A percentile compares a stretch with the other conserved stretches of the same genome.
These are phyloP conservation scores for Physella acuta DNA, from an alignment of 1,140 invertebrate species.

Conservation along the genomic window DNA sequence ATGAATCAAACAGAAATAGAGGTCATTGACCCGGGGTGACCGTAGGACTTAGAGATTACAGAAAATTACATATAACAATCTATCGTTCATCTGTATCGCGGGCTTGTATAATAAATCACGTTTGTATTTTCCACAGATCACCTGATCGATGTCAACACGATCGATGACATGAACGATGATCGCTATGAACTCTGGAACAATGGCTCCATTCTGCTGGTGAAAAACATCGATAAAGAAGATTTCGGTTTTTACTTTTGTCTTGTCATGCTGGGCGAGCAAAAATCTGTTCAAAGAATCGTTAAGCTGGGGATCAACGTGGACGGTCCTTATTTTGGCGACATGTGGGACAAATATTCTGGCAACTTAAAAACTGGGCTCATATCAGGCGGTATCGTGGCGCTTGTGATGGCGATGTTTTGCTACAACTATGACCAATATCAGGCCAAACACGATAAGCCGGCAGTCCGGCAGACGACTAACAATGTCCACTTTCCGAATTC, in stretches of 20 bases:
- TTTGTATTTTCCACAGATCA: no score
- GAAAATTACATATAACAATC: no score
- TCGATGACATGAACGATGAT: no score
- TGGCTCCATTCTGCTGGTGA: not conserved
- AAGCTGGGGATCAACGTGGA: constrained; percentile 8
- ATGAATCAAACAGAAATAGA: no score
- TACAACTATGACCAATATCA: not conserved
- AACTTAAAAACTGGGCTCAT: not conserved
- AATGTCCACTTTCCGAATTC: no score
- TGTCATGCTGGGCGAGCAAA: not conserved
- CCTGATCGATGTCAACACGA: no score
- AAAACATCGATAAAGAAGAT: not conserved
- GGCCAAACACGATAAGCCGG: not conserved
- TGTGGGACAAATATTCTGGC: constrained; percentile 3
- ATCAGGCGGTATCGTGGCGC: not conserved
- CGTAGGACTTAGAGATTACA: no score
- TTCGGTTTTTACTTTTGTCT: constrained; percentile 3
- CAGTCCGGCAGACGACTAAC: no score
- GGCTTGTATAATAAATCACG: no score
- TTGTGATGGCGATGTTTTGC: constrained; percentile 16
- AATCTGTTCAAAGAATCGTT: not conserved
- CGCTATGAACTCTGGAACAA: no score
- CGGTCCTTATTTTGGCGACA: constrained; percentile 9
- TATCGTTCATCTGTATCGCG: no score
- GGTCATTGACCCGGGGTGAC: no score